A percentile compares a stretch with the other conserved stretches of the same genome.
These are phyloP conservation scores for Chloropsis hardwickii DNA, from an alignment of 2,113 vertebrate species.

Conservation along the genomic window DNA sequence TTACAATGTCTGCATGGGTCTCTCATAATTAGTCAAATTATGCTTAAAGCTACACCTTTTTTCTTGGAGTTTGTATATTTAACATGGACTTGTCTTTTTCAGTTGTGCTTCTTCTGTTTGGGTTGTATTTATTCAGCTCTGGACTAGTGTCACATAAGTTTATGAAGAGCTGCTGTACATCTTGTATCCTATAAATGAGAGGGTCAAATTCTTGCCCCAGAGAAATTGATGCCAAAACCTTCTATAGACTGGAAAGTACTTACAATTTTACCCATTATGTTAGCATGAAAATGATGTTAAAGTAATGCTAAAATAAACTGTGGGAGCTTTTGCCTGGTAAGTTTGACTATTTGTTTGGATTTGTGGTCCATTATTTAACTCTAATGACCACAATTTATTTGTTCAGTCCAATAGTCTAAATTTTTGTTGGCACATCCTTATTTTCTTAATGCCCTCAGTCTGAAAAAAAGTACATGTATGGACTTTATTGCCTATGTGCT, in stretches of 20 bases:
- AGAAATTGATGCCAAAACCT: slow-evolving; percentile 19
- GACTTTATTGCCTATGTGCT: slow-evolving; percentile 1
- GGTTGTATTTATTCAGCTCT: background rate
- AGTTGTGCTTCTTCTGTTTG: background rate
- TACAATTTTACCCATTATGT: background rate
- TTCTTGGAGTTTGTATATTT: background rate
- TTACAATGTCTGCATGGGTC: background rate
- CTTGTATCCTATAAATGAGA: background rate
- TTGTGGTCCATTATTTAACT: slow-evolving; percentile 31
- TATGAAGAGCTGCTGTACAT: background rate
- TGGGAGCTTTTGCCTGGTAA: background rate
- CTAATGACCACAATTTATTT: slow-evolving; percentile 56
- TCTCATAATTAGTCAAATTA: background rate
- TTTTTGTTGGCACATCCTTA: slow-evolving; percentile 39
- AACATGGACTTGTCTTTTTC: background rate
- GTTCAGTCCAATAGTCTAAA: slow-evolving; percentile 1
- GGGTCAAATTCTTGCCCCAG: background rate
- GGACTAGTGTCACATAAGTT: background rate
- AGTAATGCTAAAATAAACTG: slow-evolving; percentile 43
- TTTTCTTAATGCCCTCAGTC: slow-evolving; percentile 3
- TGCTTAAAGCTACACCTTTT: background rate
- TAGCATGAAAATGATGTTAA: background rate
- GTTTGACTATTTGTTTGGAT: slow-evolving; percentile 50
- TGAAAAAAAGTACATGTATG: slow-evolving; percentile 5
- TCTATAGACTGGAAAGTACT: slow-evolving; percentile 4